Evolutionary conservation across 2,797 vertebrate genomes (phyloP), one percentile per base, ranked within the genome.

Genomic region (Melanotaenia nigrans): DNA sequence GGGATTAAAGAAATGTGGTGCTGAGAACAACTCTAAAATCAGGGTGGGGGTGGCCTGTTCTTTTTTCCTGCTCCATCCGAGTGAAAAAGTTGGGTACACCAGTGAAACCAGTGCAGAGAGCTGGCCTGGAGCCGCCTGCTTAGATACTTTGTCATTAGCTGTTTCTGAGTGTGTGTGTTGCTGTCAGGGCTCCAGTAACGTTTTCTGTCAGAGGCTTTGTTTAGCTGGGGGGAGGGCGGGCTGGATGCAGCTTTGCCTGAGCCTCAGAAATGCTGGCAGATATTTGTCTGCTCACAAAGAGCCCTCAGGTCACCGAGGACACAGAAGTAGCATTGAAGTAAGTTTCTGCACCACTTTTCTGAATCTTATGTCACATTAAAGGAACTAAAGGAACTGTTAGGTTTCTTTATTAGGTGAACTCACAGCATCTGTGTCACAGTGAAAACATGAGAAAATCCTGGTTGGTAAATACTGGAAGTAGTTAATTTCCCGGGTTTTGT

Each of bases 261-360:
- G 47, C 66, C 73, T 68, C 18, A 78, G 35, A 76, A 78, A 84
- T 71, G 65, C 78, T 79, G 65, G 69, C 64, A 49, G 20, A 13
- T 61, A 42, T 71, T 68, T 62, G 40, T 32, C n/a, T 14, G 35
- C 45, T 71, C 20, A 57, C 61, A 59, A 35, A 61, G 22, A 42
- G 76, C 63, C 65, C 57, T 33, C 4, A 1, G 88, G 80, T 87
- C 85, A 85, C 0, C 3, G 79, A 84, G 89, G 85, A 83, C 85
- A 61, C 10, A 8, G n/a, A 70, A 71, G 54, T 65, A 28, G 12
- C 61, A 36, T 28, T 32, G 25, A 25, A 25, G n/a, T 8, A 62
- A 61, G 66, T 82, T 81, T 80, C 68, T 84, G 56, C 67, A 72
- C 62, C 65, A 56, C 61, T 66, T 68, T 62, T 75, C 11, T 35